A percentile compares a stretch with the other conserved stretches of the same genome.
phyloP scores from a whole-genome alignment of 2,797 vertebrate species.

The Sebastes variabilis region DNA sequence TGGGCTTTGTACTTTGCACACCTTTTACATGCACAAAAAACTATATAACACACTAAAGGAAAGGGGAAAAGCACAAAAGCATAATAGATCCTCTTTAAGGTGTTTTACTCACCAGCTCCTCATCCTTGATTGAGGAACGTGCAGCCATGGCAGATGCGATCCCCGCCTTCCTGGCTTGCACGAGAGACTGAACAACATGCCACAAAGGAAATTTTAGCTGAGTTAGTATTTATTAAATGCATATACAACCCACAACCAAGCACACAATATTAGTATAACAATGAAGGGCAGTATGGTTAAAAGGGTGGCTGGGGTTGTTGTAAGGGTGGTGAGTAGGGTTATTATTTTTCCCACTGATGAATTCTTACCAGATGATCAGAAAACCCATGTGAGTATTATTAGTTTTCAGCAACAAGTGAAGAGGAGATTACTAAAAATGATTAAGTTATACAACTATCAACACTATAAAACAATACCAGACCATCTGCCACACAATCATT shows the following conservation, averaged over 20 bases:
- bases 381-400: slow-evolving; percentile 52
- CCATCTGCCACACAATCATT: background rate
- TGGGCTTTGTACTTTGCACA: too few species aligned
- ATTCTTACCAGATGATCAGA: slow-evolving; percentile 26
- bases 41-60: fast-evolving
- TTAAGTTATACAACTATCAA: background rate
- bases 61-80: too few species aligned
- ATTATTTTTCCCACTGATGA: slow-evolving; percentile 9
- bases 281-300: slow-evolving; percentile 23
- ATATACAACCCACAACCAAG: slow-evolving; percentile 49
- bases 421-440: background rate
- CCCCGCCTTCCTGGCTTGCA: slow-evolving; percentile 97
- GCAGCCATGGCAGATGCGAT: slow-evolving; percentile 97
- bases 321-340: slow-evolving; percentile 45
- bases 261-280: slow-evolving; percentile 7
- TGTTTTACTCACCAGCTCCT: slow-evolving; percentile 91
- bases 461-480: slow-evolving; percentile 5
- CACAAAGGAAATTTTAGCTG: slow-evolving; percentile 15
- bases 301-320: background rate
- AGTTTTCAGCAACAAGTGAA: slow-evolving; percentile 21
- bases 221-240: slow-evolving; percentile 17
- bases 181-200: slow-evolving; percentile 86
- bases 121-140: slow-evolving; percentile 96
- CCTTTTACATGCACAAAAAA: too few species aligned
- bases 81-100: background rate